Conservation (phyloP, 2,888 invertebrate genomes). For the Thysanoteuthis rhombus region DNA sequence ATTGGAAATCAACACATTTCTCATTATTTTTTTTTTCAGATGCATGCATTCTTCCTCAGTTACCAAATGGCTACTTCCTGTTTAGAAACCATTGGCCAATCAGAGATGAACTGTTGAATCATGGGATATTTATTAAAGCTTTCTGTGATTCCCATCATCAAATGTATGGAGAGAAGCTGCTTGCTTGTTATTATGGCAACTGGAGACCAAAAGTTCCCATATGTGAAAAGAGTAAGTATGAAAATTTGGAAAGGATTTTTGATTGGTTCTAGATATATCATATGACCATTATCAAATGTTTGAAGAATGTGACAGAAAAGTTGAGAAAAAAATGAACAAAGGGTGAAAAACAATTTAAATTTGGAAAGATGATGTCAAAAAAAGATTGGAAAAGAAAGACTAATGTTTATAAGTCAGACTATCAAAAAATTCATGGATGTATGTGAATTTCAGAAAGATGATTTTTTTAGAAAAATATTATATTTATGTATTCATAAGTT, state of each 20-base stretch:
- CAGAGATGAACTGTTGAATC: neutral
- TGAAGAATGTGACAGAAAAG: too few species aligned
- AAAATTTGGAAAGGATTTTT: neutral
- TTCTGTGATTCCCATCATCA: slow-evolving; percentile 16
- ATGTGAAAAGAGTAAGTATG: slow-evolving; percentile 24
- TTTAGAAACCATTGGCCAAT: slow-evolving; percentile 23
- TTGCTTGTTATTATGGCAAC: slow-evolving; percentile 19
- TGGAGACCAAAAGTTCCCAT: neutral
- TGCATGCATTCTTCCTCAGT: neutral
- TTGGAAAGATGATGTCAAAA: too few species aligned
- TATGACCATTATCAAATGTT: too few species aligned
- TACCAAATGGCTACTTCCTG: neutral
- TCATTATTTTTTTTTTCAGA: neutral
- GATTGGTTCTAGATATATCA: neutral
- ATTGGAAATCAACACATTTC: neutral
- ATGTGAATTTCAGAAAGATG: too few species aligned
- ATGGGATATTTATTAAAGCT: neutral
- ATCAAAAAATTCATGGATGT: too few species aligned
- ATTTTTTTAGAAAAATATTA: too few species aligned
- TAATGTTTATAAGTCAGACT: too few species aligned
- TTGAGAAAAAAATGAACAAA: too few species aligned
- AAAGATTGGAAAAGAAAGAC: too few species aligned
- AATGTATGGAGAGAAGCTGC: neutral
- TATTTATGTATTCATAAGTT: too few species aligned
- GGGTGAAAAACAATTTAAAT: too few species aligned